Base-by-base conservation (phyloP, 2,113 vertebrate species). In the Anas platyrhynchos region DNA sequence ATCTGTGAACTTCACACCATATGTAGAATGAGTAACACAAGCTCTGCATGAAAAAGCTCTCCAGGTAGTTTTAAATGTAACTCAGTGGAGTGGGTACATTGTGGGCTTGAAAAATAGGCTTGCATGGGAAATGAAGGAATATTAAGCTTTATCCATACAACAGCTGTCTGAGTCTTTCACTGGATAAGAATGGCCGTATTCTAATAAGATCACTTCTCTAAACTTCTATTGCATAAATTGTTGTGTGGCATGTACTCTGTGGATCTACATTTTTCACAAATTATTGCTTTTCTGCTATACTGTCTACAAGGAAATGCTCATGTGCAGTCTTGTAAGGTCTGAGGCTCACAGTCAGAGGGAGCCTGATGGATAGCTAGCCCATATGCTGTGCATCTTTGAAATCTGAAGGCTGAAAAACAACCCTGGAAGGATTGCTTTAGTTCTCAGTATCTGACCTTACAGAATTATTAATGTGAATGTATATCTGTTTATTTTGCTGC, bases 1-100 rank as follows among this genome's bases (percentile, higher is more conserved):
- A 96, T 98, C 97, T 97, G 97, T 97, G 97, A 98, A 98, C 98
- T 98, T 98, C 98, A 94, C 92, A 97, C 97, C 97, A 96, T 96
- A 98, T 97, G 96, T 97, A 97, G 97, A 96, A 97, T 74, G 85
- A 95, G 93, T 89, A 97, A 94, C 96, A 90, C 75, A 89, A 87
- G 80, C 76, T 65, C 82, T 67, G 72, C 62, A 7, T 85, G 93
- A 91, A 92, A 95, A 96, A 91, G 85, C 91, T 97, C 94, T 97
- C 96, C 88, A 80, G 94, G 89, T 97, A 95, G 83, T 93, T 97
- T 96, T 86, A 93, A 97, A 96, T 85, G 90, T 61, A 86, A 91
- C 90, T 92, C 85, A 27, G 59, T 34, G 73, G 84, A 93, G 71
- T 79, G 50, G 75, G 72, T 90, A 91, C 66, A 29, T 31, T 56